Base-by-base conservation (phyloP, 2,888 invertebrate species). In the Poecilobothrus nobilitatus region DNA sequence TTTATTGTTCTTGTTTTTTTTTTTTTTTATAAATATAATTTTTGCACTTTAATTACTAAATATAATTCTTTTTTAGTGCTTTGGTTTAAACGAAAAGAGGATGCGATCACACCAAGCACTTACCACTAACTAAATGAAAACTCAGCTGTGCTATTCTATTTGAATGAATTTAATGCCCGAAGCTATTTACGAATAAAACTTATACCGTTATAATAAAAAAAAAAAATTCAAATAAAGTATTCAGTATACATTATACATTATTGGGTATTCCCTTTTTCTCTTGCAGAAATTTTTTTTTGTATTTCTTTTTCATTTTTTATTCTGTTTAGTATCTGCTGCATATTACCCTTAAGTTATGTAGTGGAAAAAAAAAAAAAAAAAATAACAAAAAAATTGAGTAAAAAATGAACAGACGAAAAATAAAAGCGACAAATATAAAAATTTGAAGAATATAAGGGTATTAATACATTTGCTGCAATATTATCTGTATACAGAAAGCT, bases 141-240 rank as follows among this genome's bases (percentile, higher is more conserved):
- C 77, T 76, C 76, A 77, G 78, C 76, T 79, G 77, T 79, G 79
- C 78, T 75, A 75, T 75, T 75, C 77, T 81, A 80, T 81, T 81
- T 81, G 74, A 81, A 81, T 77, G 79, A 76, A 80, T 75, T 65
- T 5, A 34, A 63, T 22, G 63, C 63, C 63, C 63, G 20, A 63
- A 63, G 63, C 22, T 53, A 53, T 53, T 53, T 53, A 53, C 53
- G 53, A 53, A 53, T n/a, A 6, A 18, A 41, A 5, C 15, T 9
- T 18, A 18, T 53, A 18, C 53, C 18, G 53, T 53, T 53, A 53
- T 53, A 12, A 53, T 37, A 37, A 37, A 37, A 37, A 10, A 37
- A 37, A 37, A 37, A 37, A 37, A 37, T 7, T 10, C 2, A 37
- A 37, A 37, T 37, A 37, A 37, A 27, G 5, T 27, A 27, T n/a